phyloP scores from a whole-genome alignment of 1,140 invertebrate species.

The Drosophila obscura region DNA sequence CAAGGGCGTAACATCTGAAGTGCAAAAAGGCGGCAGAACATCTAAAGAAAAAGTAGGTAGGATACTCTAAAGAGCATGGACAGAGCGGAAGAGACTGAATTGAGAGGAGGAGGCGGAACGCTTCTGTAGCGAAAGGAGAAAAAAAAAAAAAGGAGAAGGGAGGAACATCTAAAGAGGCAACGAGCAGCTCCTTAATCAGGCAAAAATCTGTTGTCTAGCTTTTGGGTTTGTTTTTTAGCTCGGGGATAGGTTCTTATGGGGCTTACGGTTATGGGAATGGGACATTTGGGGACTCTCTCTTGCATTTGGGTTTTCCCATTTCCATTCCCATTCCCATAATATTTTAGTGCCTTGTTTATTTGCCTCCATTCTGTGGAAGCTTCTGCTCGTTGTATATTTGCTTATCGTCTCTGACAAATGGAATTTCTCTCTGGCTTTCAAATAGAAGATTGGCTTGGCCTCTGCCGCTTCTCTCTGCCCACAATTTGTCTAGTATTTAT shows the following conservation, averaged over 20 bases:
- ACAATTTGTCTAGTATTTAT: conserved; percentile 37
- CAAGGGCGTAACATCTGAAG: too few species aligned
- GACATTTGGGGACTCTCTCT: not conserved
- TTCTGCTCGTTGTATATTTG: conserved; percentile 28
- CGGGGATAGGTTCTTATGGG: conserved; percentile 13
- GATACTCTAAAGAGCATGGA: too few species aligned
- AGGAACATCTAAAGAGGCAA: too few species aligned
- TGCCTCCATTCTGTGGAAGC: conserved; percentile 15
- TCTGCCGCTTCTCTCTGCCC: not conserved
- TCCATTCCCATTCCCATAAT: conserved; percentile 22
- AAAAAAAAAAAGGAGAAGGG: too few species aligned
- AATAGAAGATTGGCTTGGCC: conserved; percentile 8
- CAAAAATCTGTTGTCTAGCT: conserved; percentile 59
- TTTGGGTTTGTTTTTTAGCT: conserved; percentile 32
- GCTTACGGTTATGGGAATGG: conserved; percentile 15
- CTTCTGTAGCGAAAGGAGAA: too few species aligned
- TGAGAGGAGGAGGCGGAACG: not conserved
- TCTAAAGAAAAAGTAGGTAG: too few species aligned
- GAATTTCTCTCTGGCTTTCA: conserved; percentile 22
- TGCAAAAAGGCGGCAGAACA: too few species aligned
- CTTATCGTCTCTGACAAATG: conserved; percentile 62
- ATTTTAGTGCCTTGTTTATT: conserved; percentile 72
- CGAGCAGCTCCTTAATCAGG: conserved; percentile 43
- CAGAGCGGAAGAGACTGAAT: too few species aligned
- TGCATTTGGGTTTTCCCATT: not conserved